Base-by-base conservation (phyloP, 2,888 invertebrate species). In the Diadegma fenestrale region DNA sequence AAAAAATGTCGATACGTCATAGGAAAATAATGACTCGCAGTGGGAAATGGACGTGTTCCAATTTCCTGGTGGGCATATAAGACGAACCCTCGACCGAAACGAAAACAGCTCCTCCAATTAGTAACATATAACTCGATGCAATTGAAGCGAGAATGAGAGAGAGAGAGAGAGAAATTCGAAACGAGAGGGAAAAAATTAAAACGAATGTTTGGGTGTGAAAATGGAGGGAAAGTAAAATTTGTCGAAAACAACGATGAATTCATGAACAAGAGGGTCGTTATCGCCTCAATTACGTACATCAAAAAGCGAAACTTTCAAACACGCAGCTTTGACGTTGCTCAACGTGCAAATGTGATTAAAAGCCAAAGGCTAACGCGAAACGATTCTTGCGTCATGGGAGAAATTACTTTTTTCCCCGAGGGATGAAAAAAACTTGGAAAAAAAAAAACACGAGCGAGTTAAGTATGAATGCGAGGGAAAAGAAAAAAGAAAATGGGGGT, bases 401-500 rank as follows among this genome's bases (percentile, higher is more conserved):
- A 71, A 80, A 37, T n/a, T 54, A 54, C 12, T 48, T 48, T 71
- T 51, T 76, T 71, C n/a, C 54, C 17, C 19, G 22, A 37, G 51
- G 64, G 14, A 61, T 8, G 45, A 58, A 69, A 64, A n/a, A n/a
- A n/a, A n/a, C n/a, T n/a, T n/a, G n/a, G 26, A 51, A 58, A 19
- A 48, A 58, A 37, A 10, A n/a, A 54, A 66, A 19, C 8, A 41
- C 14, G 26, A 3, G 1, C 58, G 26, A 58, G 58, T 14, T 41
- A 63, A 26, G 48, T 41, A 33, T 51, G 64, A 33, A 43, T 7
- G 37, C 17, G 51, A 14, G 30, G 45, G 22, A 71, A n/a, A 58
- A 33, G 45, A 71, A 80, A 79, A 41, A n/a, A 22, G 12, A 77
- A 64, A 68, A 69, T 30, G 10, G 33, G 48, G 64, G 30, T 72